Conservation (phyloP, 2,113 vertebrate genomes). For the Mustelus asterias region DNA sequence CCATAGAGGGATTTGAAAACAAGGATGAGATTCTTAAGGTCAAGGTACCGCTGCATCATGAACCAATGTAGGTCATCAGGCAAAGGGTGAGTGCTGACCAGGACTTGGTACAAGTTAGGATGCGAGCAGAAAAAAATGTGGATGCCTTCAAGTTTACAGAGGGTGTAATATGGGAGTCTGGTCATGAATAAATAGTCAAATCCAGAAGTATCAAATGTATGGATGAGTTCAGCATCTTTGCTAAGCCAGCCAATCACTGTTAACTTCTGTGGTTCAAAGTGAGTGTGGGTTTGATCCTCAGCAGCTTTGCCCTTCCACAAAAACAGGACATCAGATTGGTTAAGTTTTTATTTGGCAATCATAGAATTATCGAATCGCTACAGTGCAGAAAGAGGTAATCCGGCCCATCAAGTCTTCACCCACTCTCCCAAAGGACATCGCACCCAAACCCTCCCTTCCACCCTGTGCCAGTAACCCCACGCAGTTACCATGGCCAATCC, state of each 20-base stretch:
- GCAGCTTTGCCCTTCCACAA: background rate
- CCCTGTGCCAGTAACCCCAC: too few species aligned
- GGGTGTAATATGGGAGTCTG: too few species aligned
- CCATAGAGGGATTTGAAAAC: background rate
- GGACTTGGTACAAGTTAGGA: too few species aligned
- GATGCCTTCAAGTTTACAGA: background rate
- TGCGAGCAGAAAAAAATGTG: background rate
- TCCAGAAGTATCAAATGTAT: background rate
- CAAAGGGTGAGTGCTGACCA: too few species aligned
- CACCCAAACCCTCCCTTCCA: too few species aligned
- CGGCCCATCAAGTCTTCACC: too few species aligned
- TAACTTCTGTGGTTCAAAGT: background rate
- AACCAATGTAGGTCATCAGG: background rate
- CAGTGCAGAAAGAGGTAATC: too few species aligned
- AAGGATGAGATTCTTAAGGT: background rate
- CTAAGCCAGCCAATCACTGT: background rate
- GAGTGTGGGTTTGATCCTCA: background rate
- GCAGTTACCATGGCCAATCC: too few species aligned
- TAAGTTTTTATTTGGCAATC: background rate
- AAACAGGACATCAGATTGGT: background rate
- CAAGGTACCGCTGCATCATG: too few species aligned
- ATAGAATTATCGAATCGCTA: too few species aligned
- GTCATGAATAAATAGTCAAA: background rate
- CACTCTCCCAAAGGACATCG: too few species aligned
- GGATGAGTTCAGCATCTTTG: background rate